These are phyloP conservation scores for Eupithecia vulgata DNA, from an alignment of 2,888 invertebrate species.

Conservation along the genomic window DNA sequence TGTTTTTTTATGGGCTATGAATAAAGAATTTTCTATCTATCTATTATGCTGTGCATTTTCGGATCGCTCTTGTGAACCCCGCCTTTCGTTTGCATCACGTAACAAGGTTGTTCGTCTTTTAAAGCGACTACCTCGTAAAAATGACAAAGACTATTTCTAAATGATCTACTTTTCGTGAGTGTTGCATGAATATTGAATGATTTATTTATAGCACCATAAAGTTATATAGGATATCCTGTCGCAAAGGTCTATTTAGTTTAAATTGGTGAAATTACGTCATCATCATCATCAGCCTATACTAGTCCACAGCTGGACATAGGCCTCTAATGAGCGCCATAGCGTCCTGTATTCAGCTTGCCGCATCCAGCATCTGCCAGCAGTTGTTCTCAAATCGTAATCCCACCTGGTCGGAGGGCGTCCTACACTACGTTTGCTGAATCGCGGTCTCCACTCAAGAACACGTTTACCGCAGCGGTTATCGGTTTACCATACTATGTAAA, in stretches of 20 bases:
- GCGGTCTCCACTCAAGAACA: no score
- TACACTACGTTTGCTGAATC: no score
- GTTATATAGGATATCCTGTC: slow-evolving; percentile 42
- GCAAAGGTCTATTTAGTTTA: slow-evolving; percentile 26
- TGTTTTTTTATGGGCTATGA: no score
- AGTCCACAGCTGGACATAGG: no score
- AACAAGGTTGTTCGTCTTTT: slow-evolving; percentile 62
- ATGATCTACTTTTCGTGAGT: slow-evolving; percentile 36
- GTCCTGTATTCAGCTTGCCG: no score
- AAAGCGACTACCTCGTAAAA: slow-evolving; percentile 48
- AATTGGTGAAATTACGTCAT: slow-evolving; percentile 14
- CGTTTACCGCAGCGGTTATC: no score
- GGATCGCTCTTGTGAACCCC: neutral
- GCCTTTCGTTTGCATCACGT: slow-evolving; percentile 71
- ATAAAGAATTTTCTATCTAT: no score
- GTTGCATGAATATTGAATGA: slow-evolving; percentile 39
- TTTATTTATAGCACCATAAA: slow-evolving; percentile 40
- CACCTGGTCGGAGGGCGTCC: no score
- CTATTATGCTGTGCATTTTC: neutral
- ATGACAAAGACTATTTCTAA: slow-evolving; percentile 41
- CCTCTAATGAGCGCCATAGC: no score
- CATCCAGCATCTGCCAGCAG: no score
- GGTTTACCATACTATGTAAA: neutral
- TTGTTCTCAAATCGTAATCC: no score
- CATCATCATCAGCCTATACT: no score